Evolutionary conservation across 2,797 vertebrate species (phyloP).

Genomic region (Crypturellus tataupa): DNA sequence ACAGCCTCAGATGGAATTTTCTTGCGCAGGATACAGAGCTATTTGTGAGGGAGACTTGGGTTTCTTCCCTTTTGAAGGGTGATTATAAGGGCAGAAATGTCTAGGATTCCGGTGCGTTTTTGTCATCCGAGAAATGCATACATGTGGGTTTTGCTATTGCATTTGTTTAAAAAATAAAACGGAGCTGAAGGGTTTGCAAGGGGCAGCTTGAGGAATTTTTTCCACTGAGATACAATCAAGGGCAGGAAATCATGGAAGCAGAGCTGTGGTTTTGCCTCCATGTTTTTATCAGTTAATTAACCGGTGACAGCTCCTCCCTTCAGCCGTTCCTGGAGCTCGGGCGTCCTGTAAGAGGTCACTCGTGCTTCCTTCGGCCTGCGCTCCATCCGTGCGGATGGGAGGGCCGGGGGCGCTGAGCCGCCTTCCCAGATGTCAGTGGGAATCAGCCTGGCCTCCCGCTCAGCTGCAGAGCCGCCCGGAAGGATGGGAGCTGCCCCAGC

Average conservation of each 20-base stretch:
- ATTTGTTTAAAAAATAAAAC: slow-evolving; percentile 24
- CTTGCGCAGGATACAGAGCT: background rate
- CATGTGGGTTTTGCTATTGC: slow-evolving; percentile 5
- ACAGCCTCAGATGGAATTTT: background rate
- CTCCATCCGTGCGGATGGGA: background rate
- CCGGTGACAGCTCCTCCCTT: slow-evolving; percentile 35
- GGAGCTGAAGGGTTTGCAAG: slow-evolving; percentile 39
- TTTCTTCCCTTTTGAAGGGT: accelerated
- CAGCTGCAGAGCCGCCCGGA: too few relatives aligned
- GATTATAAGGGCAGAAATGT: background rate
- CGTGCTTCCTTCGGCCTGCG: slow-evolving; percentile 37
- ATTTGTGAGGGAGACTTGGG: background rate
- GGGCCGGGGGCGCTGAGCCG: background rate
- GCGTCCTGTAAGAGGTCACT: slow-evolving; percentile 29
- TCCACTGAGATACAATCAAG: slow-evolving; percentile 64
- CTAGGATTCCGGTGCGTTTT: background rate
- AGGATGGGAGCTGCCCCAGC: too few relatives aligned
- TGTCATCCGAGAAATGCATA: background rate
- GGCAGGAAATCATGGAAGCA: slow-evolving; percentile 49
- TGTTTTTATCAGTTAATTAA: slow-evolving; percentile 67
- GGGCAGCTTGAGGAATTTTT: slow-evolving; percentile 61
- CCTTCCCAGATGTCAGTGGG: too few relatives aligned
- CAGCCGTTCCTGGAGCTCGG: slow-evolving; percentile 49
- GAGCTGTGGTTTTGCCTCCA: slow-evolving; percentile 52
- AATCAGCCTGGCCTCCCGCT: too few relatives aligned